phyloP scores from a whole-genome alignment of 2,888 invertebrate species.

The Neria commutata region DNA sequence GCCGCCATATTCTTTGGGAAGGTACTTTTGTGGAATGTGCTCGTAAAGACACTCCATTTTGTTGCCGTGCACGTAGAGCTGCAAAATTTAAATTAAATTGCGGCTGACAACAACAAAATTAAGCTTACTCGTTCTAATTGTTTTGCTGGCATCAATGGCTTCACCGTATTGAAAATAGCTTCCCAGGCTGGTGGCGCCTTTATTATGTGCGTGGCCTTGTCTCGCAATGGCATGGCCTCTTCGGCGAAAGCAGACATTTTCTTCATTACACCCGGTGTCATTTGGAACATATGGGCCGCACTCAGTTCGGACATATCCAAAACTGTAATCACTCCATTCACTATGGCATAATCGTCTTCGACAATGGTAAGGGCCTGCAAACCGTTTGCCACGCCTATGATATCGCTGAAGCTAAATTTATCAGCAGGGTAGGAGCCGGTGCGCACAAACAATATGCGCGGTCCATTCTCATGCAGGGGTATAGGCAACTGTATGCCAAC shows the following conservation, averaged over 20 bases:
- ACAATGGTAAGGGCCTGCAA: slow-evolving; percentile 66
- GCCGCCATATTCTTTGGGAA: slow-evolving; percentile 74
- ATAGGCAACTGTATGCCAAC: slow-evolving; percentile 38
- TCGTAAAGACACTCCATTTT: slow-evolving; percentile 66
- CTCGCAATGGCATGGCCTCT: slow-evolving; percentile 68
- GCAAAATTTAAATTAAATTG: slow-evolving; percentile 17
- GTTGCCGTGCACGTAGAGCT: slow-evolving; percentile 67
- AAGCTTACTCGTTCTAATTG: slow-evolving; percentile 63
- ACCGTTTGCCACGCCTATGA: slow-evolving; percentile 66
- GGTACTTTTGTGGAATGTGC: slow-evolving; percentile 65
- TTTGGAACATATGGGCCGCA: slow-evolving; percentile 65
- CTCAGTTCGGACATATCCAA: slow-evolving; percentile 67
- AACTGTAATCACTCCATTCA: slow-evolving; percentile 64
- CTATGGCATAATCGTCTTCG: slow-evolving; percentile 68
- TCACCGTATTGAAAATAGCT: slow-evolving; percentile 66
- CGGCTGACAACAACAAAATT: neutral
- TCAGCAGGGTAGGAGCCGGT: slow-evolving; percentile 63
- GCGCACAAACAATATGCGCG: slow-evolving; percentile 64
- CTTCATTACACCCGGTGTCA: slow-evolving; percentile 67
- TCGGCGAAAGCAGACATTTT: slow-evolving; percentile 66
- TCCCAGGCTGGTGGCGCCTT: slow-evolving; percentile 68
- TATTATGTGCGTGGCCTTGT: slow-evolving; percentile 67
- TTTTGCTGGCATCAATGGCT: slow-evolving; percentile 68
- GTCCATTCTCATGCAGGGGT: slow-evolving; percentile 60
- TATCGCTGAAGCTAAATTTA: slow-evolving; percentile 61